These are phyloP conservation scores for Willowsia nigromaculata DNA, from an alignment of 2,888 invertebrate genomes.

Conservation along the genomic window DNA sequence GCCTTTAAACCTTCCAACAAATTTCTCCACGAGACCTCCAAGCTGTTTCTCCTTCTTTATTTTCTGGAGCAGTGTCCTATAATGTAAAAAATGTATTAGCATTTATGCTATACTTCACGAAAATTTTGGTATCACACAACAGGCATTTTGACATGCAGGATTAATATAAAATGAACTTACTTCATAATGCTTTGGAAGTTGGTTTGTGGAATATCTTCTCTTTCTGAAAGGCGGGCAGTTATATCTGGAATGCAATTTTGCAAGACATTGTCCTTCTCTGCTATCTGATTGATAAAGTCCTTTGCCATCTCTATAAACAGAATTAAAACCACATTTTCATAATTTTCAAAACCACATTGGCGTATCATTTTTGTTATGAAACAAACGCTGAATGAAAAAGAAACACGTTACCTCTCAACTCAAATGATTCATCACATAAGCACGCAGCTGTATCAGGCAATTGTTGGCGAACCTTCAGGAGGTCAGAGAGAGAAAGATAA, in stretches of 20 bases:
- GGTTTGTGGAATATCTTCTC: constrained; percentile 71
- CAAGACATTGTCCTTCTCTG: constrained; percentile 76
- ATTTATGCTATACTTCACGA: too few relatives aligned
- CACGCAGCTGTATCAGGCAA: constrained; percentile 74
- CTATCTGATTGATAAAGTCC: constrained; percentile 76
- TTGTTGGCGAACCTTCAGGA: constrained; percentile 75
- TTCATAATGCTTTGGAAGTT: constrained; percentile 75
- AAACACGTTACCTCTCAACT: constrained; percentile 73
- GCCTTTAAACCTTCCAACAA: constrained; percentile 73
- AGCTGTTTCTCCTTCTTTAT: constrained; percentile 77
- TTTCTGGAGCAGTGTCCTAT: constrained; percentile 69
- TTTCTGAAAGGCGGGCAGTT: constrained; percentile 71
- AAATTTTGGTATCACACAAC: too few relatives aligned
- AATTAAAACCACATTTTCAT: background rate
- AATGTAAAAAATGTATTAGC: background rate
- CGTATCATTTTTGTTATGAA: too few relatives aligned
- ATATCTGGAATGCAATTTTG: constrained; percentile 77
- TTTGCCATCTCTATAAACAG: constrained; percentile 72
- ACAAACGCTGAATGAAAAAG: too few relatives aligned
- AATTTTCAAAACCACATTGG: too few relatives aligned
- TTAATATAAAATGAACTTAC: constrained; percentile 54
- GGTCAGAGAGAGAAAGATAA: constrained; percentile 76
- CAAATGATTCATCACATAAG: constrained; percentile 66
- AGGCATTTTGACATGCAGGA: too few relatives aligned
- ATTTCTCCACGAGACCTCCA: constrained; percentile 74